These are phyloP conservation scores for Heliconius aoede DNA, from an alignment of 2,888 invertebrate genomes.

Conservation along the genomic window DNA sequence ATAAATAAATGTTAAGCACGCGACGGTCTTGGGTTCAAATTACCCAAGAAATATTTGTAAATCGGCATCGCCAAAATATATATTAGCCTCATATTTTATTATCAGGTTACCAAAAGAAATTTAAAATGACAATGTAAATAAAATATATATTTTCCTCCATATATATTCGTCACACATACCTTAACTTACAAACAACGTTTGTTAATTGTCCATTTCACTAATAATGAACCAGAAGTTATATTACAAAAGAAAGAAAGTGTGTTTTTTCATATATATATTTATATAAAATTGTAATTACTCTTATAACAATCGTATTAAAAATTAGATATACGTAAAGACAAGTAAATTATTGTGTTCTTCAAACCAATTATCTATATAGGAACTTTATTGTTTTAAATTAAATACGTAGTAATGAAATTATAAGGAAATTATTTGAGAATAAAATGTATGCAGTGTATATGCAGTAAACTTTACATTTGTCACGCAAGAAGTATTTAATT, in stretches of 20 bases:
- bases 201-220: slow-evolving; percentile 7
- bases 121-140: too few relatives aligned
- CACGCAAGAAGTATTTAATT: neutral
- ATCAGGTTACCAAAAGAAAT: too few relatives aligned
- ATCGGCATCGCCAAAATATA: neutral
- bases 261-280: neutral
- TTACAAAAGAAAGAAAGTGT: slow-evolving; percentile 11
- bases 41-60: neutral
- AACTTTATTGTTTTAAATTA: neutral
- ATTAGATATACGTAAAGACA: neutral
- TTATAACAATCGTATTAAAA: neutral
- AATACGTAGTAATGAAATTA: neutral
- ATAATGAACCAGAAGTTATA: slow-evolving; percentile 14
- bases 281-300: neutral
- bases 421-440: neutral
- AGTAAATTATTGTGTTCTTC: slow-evolving; percentile 9
- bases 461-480: neutral
- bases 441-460: neutral
- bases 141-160: neutral
- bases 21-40: neutral
- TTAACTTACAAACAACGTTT: neutral
- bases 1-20: neutral
- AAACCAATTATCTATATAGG: slow-evolving; percentile 1
- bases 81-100: too few relatives aligned
- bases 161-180: neutral